These are phyloP conservation scores for Condylostylus longicornis DNA, from an alignment of 1,140 invertebrate species.

Conservation along the genomic window DNA sequence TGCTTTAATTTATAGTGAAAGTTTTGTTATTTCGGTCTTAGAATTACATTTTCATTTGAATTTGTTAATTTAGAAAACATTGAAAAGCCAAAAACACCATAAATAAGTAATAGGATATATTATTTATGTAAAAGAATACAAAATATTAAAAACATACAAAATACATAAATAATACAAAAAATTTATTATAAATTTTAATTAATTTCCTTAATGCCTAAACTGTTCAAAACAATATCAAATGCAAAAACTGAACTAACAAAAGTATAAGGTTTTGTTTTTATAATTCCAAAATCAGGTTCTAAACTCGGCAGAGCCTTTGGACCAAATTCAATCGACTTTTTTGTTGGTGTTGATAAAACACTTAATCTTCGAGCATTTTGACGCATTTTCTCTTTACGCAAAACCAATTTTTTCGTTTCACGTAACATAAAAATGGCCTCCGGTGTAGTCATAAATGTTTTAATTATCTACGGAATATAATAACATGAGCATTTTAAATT, in stretches of 20 bases:
- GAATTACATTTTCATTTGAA: no score
- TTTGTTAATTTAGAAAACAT: no score
- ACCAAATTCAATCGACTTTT: constrained; percentile 11
- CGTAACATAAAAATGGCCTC: constrained; percentile 28
- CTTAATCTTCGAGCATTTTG: constrained; percentile 19
- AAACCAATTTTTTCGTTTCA: constrained; percentile 28
- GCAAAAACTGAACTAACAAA: constrained; percentile 30
- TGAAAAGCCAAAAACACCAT: no score
- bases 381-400: constrained; percentile 30
- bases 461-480: constrained; percentile 18
- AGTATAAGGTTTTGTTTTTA: constrained; percentile 21
- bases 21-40: no score
- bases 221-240: constrained; percentile 24
- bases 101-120: no score
- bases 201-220: constrained; percentile 22
- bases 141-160: no score
- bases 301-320: constrained; percentile 18
- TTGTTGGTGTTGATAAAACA: neutral
- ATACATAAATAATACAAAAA: neutral
- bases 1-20: no score
- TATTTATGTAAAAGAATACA: no score
- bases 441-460: constrained; percentile 25
- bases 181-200: no score
- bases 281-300: constrained; percentile 27
- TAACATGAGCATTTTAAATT: no score